Percentiles rank a stretch among this genome's conserved stretches.
These are phyloP conservation scores for Hapalemur alaotrensis DNA, from an alignment of 2,797 vertebrate genomes.

Conservation along the genomic window DNA sequence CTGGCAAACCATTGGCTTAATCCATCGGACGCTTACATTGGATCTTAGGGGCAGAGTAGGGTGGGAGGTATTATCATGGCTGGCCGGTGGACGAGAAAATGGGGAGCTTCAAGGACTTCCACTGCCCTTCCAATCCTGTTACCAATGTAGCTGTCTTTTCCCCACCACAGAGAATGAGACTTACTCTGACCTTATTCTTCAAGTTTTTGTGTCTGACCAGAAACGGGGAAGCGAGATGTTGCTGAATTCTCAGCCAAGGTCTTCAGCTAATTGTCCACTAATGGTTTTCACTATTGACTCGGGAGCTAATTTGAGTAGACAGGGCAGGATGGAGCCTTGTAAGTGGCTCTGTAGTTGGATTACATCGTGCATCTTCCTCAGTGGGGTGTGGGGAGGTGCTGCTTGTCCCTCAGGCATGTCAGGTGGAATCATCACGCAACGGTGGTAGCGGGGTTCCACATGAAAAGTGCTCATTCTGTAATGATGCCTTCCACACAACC, in stretches of 20 bases:
- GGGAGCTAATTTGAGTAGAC: not conserved
- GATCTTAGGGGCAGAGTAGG: not conserved
- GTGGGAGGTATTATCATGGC: not conserved
- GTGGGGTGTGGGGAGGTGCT: not conserved
- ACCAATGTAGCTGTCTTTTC: not conserved
- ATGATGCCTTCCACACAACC: not conserved
- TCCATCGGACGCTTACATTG: not conserved
- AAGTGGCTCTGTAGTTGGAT: not conserved
- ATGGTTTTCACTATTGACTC: constrained; percentile 21
- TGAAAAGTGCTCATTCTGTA: not conserved
- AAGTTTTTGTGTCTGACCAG: not conserved
- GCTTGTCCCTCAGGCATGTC: not conserved
- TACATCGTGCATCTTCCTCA: fast-evolving
- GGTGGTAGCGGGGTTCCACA: not conserved
- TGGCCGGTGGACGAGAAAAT: not conserved
- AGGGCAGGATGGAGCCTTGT: not conserved
- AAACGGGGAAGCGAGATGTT: not conserved
- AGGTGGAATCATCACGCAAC: fast-evolving
- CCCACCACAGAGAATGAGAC: not conserved
- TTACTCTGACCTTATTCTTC: not conserved
- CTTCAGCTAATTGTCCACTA: not conserved
- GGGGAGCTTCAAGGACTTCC: not conserved
- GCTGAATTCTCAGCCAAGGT: not conserved
- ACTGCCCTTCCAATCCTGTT: not conserved
- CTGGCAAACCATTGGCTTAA: not conserved